Base-by-base conservation (phyloP, 2,888 invertebrate species). In the Eristalis intricaria region DNA sequence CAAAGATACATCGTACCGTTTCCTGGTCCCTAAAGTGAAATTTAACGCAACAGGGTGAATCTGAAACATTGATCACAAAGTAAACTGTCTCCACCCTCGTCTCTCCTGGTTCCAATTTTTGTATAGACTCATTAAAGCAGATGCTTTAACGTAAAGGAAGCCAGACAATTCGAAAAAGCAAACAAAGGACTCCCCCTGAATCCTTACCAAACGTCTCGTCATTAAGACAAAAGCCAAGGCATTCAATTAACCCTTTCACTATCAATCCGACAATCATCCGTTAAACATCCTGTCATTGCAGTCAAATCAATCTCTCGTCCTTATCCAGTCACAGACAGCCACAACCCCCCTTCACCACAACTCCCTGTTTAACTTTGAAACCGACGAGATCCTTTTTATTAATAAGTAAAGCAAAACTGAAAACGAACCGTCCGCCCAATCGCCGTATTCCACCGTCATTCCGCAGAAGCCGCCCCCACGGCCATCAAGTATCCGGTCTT, bases 331-430 rank as follows among this genome's bases (percentile, higher is more conserved):
- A 5, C 60, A 5, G 4, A 5, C 22, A 1, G 56, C 56, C 50
- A 50, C 50, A 50, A 4, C 4, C 26, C 4, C 23, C 43, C 43
- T n/a, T 66, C 13, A 22, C 26, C 56, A 26, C 4, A 40, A 7
- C 29, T n/a, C 29, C 26, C 71, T 68, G 35, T 84, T 81, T 76
- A 65, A 70, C 70, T 71, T 64, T 70, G 74, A 61, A 80, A 80
- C 74, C 79, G 69, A 43, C 40, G 66, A 66, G 43, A 56, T 56
- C 50, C 50, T 64, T 58, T 64, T 13, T 63, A 70, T 78, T 78
- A 82, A 82, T 75, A 82, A 74, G 65, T 86, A 74, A 86, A 74
- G 50, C 4, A 60, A 74, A 19, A 50, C 50, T 19, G 50, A 50
- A 32, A 50, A 50, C 50, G 50, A 50, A n/a, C n/a, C 32, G 7